Conservation (phyloP, 2,113 vertebrate species). For the Numenius arquata region DNA sequence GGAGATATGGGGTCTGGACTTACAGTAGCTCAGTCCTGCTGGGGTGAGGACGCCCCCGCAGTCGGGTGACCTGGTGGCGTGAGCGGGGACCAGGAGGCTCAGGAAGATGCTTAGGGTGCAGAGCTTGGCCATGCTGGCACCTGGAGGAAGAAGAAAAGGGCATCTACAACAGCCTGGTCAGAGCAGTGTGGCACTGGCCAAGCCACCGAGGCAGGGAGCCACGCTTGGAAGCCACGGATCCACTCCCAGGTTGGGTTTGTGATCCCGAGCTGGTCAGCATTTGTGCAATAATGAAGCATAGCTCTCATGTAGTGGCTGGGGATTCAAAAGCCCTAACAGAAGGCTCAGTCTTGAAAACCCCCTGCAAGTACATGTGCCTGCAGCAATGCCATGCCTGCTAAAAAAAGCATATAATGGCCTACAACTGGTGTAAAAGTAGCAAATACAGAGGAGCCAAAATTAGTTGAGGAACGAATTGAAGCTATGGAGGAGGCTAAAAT, state of each 20-base stretch:
- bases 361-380: neutral
- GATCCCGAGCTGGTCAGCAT: neutral
- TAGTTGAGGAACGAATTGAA: neutral
- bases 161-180: neutral
- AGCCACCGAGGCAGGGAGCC: neutral
- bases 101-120: neutral
- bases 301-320: accelerated
- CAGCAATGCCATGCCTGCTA: accelerated
- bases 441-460: neutral
- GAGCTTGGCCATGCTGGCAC: accelerated
- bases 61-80: neutral
- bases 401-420: neutral
- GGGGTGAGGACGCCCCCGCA: constrained; percentile 26
- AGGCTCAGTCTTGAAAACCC: neutral
- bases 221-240: accelerated
- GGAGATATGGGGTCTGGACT: neutral
- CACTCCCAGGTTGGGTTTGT: accelerated
- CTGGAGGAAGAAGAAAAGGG: neutral
- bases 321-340: neutral
- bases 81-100: neutral
- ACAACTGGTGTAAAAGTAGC: neutral
- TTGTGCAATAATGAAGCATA: neutral
- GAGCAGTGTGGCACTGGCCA: accelerated
- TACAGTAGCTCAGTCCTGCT: constrained; percentile 4
- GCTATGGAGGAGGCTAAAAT: neutral